Evolutionary conservation across 2,113 vertebrate genomes (phyloP), one percentile per base, ranked within the genome.

Genomic region (Vidua chalybeata): DNA sequence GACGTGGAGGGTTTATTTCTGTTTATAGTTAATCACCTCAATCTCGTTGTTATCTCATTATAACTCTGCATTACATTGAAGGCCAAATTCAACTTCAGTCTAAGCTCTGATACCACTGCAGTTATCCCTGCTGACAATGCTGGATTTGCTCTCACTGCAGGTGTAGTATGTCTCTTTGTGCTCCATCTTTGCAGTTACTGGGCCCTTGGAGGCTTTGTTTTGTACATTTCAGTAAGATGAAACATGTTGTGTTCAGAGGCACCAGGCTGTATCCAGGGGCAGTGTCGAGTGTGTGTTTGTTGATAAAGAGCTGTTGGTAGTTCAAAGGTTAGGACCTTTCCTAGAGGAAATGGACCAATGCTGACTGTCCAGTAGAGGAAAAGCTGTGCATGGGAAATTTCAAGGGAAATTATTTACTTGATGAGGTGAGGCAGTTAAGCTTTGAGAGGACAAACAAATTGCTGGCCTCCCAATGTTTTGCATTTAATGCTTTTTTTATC

Each of bases 11-110:
- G 56, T 88, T 96, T 96, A 81, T 90, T 90, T 95, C 72, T 92
- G 88, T 90, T 95, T 78, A 64, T 88, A 92, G 55, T 83, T 96
- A 87, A 95, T 97, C 76, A 46, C 64, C 22, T 88, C 82, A 86
- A 49, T 94, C 87, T 72, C 37, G 33, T 39, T 94, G 87, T 86
- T 83, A 81, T 55, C 92, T 93, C 63, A 62, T 94, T 96, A 77
- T 90, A 81, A 86, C 43, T 78, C 56, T 74, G 64, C 45, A 12
- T 84, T 78, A 78, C 24, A 41, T 33, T 48, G 68, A 71, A 75
- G 72, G 79, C 58, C 68, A 78, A 75, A 75, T 93, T 84, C 82
- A 88, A 19, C 55, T 90, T 77, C 49, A 48, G 18, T 35, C 63
- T 83, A 41, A 87, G 59, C 13, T 79, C 28, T 77, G 54, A 45